phyloP scores from a whole-genome alignment of 2,888 invertebrate species.

The Diadromus collaris region DNA sequence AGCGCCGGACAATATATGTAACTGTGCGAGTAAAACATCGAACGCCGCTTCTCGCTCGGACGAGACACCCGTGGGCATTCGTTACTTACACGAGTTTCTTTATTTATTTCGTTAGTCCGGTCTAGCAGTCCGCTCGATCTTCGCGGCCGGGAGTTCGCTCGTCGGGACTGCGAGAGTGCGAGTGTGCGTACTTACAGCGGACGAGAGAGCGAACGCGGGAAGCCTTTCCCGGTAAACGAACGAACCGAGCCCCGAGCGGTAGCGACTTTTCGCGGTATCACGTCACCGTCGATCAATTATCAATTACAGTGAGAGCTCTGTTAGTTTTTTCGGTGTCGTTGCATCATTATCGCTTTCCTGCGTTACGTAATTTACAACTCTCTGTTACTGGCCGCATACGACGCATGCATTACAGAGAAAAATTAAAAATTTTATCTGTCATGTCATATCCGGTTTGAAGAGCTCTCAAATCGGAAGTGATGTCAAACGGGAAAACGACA shows the following conservation, averaged over 20 bases:
- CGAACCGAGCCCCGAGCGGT: too few relatives aligned
- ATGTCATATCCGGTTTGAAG: too few relatives aligned
- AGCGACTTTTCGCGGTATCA: conserved; percentile 21
- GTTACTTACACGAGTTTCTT: conserved; percentile 29
- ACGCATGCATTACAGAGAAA: too few relatives aligned
- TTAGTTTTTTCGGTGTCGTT: neutral
- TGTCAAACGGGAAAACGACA: too few relatives aligned
- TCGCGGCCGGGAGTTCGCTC: conserved; percentile 3
- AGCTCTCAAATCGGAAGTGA: too few relatives aligned
- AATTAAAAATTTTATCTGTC: too few relatives aligned
- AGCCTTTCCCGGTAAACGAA: conserved; percentile 9
- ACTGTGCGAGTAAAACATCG: neutral
- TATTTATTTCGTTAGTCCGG: conserved; percentile 46
- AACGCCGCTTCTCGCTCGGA: neutral
- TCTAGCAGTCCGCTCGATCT: conserved; percentile 33
- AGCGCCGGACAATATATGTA: neutral
- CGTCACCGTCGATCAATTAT: conserved; percentile 19
- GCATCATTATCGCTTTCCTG: neutral
- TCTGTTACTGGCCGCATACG: too few relatives aligned
- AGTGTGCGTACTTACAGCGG: too few relatives aligned
- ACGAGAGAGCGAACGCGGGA: conserved; percentile 4
- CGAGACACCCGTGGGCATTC: conserved; percentile 35
- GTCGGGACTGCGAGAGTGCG: neutral
- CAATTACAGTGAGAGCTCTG: conserved; percentile 20
- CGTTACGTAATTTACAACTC: too few relatives aligned